Evolutionary conservation across 2,797 vertebrate genomes (phyloP), one percentile per base, ranked within the genome.

Genomic region (Crenuchus spilurus): DNA sequence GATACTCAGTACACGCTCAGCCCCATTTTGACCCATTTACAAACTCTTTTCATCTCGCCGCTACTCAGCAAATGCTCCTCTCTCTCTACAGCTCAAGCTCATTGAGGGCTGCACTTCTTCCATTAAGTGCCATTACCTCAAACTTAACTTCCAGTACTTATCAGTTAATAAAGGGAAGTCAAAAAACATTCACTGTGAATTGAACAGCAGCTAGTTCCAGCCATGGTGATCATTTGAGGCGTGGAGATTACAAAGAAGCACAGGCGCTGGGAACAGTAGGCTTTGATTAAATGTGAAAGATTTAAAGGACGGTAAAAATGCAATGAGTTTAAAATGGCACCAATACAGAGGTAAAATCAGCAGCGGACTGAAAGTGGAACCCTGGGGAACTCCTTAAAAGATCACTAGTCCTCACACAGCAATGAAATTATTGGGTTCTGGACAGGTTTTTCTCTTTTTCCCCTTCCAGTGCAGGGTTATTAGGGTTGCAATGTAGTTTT

Each of bases 11-110:
- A 51, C n/a, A 26, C n/a, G 31, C 60, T 74, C 62, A 57, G 71
- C 71, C 64, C 18, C 26, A 6, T 67, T 31, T 31, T 60, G 44
- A 74, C 54, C 62, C 31, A 60, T 67, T 67, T 68, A 63, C 22
- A 39, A 48, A 46, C 31, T 51, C 42, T 49, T 44, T 70, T 65
- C 62, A 33, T 63, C 61, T 14, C 49, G n/a, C 13, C 22, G 35
- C 18, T 14, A 22, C 33, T 55, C 11, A 24, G 22, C 30, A 44
- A 46, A 26, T 5, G 39, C 18, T 52, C 14, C 14, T 66, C 18
- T 64, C 20, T 48, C 10, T 67, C 48, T 28, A 26, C 22, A 1
- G 10, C 22, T 39, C 58, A 24, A 41, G 37, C 20, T 46, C 61
- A 44, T 18, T 31, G 41, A 64, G 61, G 8, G n/a, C 61, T 46